Evolutionary conservation across 2,797 vertebrate genomes (phyloP).

Genomic region (Coracias cyanogaster): DNA sequence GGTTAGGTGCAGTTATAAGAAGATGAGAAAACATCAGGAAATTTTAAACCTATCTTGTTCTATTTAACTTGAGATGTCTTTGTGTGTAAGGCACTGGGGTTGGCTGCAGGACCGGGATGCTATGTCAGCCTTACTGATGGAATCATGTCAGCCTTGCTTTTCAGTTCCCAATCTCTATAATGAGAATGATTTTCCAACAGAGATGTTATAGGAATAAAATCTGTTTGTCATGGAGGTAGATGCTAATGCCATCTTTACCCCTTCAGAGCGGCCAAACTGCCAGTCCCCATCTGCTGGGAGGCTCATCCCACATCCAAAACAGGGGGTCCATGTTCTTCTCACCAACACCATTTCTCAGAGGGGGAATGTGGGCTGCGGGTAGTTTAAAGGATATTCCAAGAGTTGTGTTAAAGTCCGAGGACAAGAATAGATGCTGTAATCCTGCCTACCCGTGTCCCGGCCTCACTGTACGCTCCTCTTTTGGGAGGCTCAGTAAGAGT

Average conservation of each 20-base stretch:
- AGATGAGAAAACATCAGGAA: neutral
- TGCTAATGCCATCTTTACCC: neutral
- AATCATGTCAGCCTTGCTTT: neutral
- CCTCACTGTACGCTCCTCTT: neutral
- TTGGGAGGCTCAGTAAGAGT: neutral
- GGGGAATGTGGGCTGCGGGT: neutral
- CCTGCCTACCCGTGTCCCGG: neutral
- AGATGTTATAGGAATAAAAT: neutral
- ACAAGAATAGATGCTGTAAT: conserved; percentile 11
- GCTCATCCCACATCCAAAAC: neutral
- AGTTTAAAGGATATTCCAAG: neutral
- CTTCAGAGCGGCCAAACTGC: neutral
- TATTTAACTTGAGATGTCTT: neutral
- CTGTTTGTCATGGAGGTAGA: fast-evolving
- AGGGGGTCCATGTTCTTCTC: neutral
- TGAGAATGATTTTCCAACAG: neutral
- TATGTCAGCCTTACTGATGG: neutral
- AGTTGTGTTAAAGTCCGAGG: neutral
- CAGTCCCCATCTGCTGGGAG: neutral
- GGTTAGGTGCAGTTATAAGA: neutral
- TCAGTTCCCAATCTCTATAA: neutral
- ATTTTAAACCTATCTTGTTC: neutral
- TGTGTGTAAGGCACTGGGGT: neutral
- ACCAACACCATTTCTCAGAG: neutral
- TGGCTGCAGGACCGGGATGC: neutral